Conservation (phyloP, 2,797 vertebrate genomes). For the Acipenser oxyrinchus region DNA sequence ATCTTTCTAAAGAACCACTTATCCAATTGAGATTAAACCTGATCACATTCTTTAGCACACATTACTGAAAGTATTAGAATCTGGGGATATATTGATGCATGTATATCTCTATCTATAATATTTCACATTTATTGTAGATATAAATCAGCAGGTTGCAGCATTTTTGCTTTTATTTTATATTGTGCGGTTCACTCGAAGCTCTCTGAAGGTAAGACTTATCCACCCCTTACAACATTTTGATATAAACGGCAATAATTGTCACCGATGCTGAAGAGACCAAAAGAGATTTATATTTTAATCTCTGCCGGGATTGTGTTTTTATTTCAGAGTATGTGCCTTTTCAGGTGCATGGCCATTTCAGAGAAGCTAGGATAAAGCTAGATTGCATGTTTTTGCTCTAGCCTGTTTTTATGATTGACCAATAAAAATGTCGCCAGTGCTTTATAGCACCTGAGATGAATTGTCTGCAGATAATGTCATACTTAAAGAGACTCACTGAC, state of each 20-base stretch:
- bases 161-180: too few relatives aligned
- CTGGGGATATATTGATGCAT: too few relatives aligned
- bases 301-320: neutral
- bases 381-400: constrained; percentile 15
- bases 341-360: neutral
- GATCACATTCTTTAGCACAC: neutral
- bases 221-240: neutral
- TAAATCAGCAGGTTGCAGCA: neutral
- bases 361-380: constrained; percentile 13
- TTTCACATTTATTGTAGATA: neutral
- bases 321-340: neutral
- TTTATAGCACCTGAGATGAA: constrained; percentile 18
- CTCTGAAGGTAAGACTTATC: neutral
- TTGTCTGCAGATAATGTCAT: constrained; percentile 13
- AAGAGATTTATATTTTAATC: constrained; percentile 11
- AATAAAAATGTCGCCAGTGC: constrained; percentile 16
- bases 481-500: constrained; percentile 4
- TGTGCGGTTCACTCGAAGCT: too few relatives aligned
- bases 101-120: neutral
- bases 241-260: constrained; percentile 11
- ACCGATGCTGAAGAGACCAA: neutral
- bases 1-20: too few relatives aligned
- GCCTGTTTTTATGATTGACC: constrained; percentile 15
- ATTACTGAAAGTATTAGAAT: neutral
- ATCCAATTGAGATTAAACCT: neutral